These are phyloP conservation scores for Lithophane ornitopus DNA, from an alignment of 2,888 invertebrate species.

Conservation along the genomic window DNA sequence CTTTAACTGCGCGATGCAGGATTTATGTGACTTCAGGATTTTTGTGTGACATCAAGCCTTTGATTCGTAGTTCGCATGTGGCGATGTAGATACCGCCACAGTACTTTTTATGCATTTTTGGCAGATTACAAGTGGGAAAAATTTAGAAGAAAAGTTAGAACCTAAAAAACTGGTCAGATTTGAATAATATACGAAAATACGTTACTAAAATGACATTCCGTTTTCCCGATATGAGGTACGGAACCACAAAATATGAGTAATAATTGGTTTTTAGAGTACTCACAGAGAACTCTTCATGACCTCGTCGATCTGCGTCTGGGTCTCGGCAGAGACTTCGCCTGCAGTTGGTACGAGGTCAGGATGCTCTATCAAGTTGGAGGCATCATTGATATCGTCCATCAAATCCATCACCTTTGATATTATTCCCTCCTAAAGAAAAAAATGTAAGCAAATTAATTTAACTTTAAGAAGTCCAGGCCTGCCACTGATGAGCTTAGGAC, in stretches of 20 bases:
- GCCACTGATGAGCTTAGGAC: neutral
- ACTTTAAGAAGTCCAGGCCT: neutral
- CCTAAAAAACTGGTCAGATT: neutral
- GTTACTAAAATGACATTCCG: neutral
- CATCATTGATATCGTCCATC: conserved; percentile 62
- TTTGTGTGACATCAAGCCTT: too few species aligned
- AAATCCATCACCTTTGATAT: conserved; percentile 64
- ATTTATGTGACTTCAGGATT: too few species aligned
- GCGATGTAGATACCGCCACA: too few species aligned
- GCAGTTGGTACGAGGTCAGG: conserved; percentile 68
- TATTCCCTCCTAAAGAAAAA: conserved; percentile 65
- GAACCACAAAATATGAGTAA: neutral
- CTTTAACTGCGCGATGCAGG: too few species aligned
- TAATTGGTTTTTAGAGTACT: conserved; percentile 23
- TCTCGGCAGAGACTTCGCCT: conserved; percentile 59
- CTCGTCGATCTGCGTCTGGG: conserved; percentile 69
- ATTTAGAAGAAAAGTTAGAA: neutral
- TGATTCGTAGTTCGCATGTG: too few species aligned
- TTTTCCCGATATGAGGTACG: neutral
- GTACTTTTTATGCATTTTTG: neutral
- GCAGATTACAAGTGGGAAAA: too few species aligned
- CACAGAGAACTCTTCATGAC: conserved; percentile 74
- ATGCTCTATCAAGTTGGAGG: conserved; percentile 63
- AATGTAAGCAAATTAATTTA: neutral
- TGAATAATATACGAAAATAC: neutral